A percentile compares a stretch with the other conserved stretches of the same genome.
These are phyloP conservation scores for Melitaea athalia DNA, from an alignment of 2,888 invertebrate genomes.

Conservation along the genomic window DNA sequence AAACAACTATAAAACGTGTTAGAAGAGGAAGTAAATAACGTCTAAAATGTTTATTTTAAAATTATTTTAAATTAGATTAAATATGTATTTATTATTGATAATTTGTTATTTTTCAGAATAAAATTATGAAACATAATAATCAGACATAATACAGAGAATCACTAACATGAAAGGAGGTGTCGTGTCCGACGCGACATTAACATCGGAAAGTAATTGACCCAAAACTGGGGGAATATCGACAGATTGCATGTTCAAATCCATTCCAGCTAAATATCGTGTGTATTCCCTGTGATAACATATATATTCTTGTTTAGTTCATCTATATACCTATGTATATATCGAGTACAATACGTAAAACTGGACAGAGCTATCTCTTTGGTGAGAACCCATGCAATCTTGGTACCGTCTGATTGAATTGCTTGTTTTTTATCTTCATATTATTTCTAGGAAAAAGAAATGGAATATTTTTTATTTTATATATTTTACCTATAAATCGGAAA, in stretches of 20 bases:
- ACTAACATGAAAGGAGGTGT: slow-evolving; percentile 16
- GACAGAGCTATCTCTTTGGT: slow-evolving; percentile 25
- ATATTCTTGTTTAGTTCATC: slow-evolving; percentile 23
- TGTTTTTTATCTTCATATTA: background rate
- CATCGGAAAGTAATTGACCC: slow-evolving; percentile 38
- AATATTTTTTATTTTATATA: background rate
- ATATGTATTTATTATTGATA: too few relatives aligned
- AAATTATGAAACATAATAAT: background rate
- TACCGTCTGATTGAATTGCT: slow-evolving; percentile 1
- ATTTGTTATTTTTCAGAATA: background rate
- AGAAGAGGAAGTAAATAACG: too few relatives aligned
- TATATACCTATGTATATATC: slow-evolving; percentile 24
- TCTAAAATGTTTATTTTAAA: too few relatives aligned
- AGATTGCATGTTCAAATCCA: slow-evolving; percentile 38
- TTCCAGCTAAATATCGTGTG: slow-evolving; percentile 24
- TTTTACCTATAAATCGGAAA: background rate
- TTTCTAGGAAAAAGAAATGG: background rate
- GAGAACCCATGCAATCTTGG: slow-evolving; percentile 24
- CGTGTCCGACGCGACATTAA: slow-evolving; percentile 31
- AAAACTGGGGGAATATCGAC: slow-evolving; percentile 39
- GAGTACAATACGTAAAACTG: slow-evolving; percentile 23
- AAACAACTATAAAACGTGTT: too few relatives aligned
- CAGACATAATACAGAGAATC: background rate
- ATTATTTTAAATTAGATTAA: too few relatives aligned
- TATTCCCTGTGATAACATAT: slow-evolving; percentile 25